Base-by-base conservation (phyloP, 2,797 vertebrate genomes). In the Rhabdomys pumilio region DNA sequence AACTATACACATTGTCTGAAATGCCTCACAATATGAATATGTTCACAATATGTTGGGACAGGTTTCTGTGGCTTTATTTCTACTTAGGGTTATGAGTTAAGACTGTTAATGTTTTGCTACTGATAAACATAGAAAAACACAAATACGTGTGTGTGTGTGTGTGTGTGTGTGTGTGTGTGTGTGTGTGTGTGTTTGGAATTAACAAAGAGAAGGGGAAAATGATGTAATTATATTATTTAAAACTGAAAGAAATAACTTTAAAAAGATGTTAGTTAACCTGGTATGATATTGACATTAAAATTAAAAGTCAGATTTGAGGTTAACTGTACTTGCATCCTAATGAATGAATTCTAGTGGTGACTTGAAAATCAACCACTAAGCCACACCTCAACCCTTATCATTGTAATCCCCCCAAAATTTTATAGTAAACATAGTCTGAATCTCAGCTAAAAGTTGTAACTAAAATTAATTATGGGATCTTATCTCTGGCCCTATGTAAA, bases 241-340 rank as follows among this genome's bases (percentile, higher is more conserved):
- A 83, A 61, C 14, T 31, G 14, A 61, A 83, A 83, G 14, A 44
- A 63, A 41, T 15, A 41, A 82, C 55, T 61, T 83, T 44, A 44
- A 61, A 41, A 61, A 83, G 57, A 61, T 61, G 13, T 31, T 98
- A 97, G n/a, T 31, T 98, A 97, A 97, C 65, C 29, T 87, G 63
- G 55, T 94, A 96, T 94, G 96, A 63, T 61, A 95, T 31, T 89
- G 89, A 3, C 81, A 94, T 90, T 55, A 95, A 91, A 96, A 98
- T 98, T 98, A 98, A 96, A 55, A 97, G 95, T 96, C 97, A 98
- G 97, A 81, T 93, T 94, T 29, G 29, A 61, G n/a, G 96, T 67
- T 97, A 98, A 98, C 97, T 83, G 97, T 44, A 96, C 96, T 97
- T 98, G 95, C 95, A 97, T 96, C 82, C 93, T 76, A 95, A 95